A percentile compares a stretch with the other conserved stretches of the same genome.
Conservation (phyloP, 1,140 invertebrate genomes). For the Calephelis nemesis region DNA sequence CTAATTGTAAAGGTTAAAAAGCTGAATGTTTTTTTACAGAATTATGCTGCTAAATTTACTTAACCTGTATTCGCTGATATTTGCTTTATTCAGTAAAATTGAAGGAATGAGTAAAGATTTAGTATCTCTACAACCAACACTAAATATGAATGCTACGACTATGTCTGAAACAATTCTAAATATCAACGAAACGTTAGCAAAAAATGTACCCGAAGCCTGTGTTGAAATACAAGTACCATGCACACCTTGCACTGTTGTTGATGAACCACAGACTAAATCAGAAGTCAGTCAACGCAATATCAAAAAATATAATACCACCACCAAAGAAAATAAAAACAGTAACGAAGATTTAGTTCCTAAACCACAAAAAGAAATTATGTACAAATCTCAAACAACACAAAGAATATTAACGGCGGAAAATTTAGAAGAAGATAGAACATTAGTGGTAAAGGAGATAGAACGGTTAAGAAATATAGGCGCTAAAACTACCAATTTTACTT, state of each 20-base stretch:
- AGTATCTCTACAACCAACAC: slow-evolving; percentile 70
- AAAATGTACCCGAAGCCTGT: slow-evolving; percentile 41
- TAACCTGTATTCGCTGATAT: slow-evolving; percentile 96
- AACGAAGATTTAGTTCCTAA: background rate
- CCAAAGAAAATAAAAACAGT: background rate
- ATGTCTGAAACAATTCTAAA: slow-evolving; percentile 36
- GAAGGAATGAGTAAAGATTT: slow-evolving; percentile 84
- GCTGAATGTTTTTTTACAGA: slow-evolving; percentile 79
- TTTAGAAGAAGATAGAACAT: slow-evolving; percentile 14
- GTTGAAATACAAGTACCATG: slow-evolving; percentile 52
- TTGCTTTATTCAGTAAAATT: slow-evolving; percentile 96
- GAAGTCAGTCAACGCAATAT: background rate
- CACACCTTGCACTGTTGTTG: slow-evolving; percentile 43
- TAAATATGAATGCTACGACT: slow-evolving; percentile 46
- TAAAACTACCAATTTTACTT: slow-evolving; percentile 9
- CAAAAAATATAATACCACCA: background rate
- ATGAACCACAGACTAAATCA: background rate
- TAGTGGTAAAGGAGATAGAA: slow-evolving; percentile 40
- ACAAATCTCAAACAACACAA: background rate
- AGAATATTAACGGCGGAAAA: slow-evolving; percentile 15
- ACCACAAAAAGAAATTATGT: background rate
- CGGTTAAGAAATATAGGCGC: slow-evolving; percentile 40
- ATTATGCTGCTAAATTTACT: slow-evolving; percentile 97
- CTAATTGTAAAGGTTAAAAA: background rate
- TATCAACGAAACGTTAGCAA: slow-evolving; percentile 39